Evolutionary conservation across 2,797 vertebrate species (phyloP).

Genomic region (Microctenopoma steveboyesi): DNA sequence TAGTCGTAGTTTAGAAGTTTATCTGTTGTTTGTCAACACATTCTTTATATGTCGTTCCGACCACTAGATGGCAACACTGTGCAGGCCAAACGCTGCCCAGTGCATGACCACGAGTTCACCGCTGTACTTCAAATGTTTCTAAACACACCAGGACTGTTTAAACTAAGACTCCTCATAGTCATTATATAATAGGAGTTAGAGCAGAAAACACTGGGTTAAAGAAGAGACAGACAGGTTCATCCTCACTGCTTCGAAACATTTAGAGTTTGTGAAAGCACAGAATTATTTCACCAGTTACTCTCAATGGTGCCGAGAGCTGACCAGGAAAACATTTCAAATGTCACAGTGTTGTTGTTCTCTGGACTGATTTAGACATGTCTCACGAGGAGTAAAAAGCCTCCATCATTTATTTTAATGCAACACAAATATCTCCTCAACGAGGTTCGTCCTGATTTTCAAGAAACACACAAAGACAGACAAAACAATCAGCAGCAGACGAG

Average conservation of each 20-base stretch:
- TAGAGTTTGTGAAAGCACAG: too few species aligned
- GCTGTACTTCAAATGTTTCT: neutral
- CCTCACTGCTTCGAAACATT: too few species aligned
- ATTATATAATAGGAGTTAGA: neutral
- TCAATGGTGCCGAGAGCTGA: too few species aligned
- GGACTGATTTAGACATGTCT: constrained; percentile 10
- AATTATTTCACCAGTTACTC: too few species aligned
- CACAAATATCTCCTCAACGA: constrained; percentile 20
- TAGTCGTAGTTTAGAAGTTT: neutral
- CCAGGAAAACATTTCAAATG: too few species aligned
- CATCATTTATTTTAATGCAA: constrained; percentile 20
- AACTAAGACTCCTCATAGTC: neutral
- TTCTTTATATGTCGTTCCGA: neutral
- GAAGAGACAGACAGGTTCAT: too few species aligned
- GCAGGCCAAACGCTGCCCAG: neutral
- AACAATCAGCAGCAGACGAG: constrained; percentile 5
- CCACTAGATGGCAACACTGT: constrained; percentile 61
- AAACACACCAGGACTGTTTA: neutral
- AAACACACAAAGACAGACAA: constrained; percentile 29
- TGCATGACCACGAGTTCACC: neutral
- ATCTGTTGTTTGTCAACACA: neutral
- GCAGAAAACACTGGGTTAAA: neutral
- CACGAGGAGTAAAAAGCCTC: constrained; percentile 5
- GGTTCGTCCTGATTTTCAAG: constrained; percentile 12
- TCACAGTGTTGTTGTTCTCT: too few species aligned